A percentile compares a stretch with the other conserved stretches of the same genome.
Evolutionary conservation across 2,113 vertebrate species (phyloP).

Genomic region (Daubentonia madagascariensis): DNA sequence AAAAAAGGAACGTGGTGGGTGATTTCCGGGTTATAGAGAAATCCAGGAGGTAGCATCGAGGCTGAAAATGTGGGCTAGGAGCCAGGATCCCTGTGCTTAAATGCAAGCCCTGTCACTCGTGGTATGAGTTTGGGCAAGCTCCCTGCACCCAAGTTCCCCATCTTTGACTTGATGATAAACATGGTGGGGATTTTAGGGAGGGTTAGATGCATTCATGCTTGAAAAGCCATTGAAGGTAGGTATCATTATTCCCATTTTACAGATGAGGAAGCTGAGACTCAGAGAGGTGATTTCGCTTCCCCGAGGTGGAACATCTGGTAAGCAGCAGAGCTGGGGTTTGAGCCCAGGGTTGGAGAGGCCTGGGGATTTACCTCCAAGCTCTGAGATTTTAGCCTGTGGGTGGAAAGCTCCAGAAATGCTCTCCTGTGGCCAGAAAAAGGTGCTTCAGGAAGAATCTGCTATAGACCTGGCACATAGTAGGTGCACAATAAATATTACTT

Average conservation of each 20-base stretch:
- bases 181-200: not conserved
- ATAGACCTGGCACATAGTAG: not conserved
- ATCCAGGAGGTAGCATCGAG: not conserved
- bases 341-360: not conserved
- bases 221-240: not conserved
- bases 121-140: not conserved
- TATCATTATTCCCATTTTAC: not conserved
- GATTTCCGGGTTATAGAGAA: not conserved
- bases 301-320: not conserved
- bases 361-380: no score
- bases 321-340: not conserved
- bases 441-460: not conserved
- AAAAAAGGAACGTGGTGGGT: not conserved
- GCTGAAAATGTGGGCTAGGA: not conserved
- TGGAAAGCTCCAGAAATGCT: not conserved
- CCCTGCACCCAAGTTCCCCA: not conserved
- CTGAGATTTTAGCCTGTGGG: not conserved
- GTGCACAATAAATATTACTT: not conserved
- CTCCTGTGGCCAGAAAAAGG: not conserved
- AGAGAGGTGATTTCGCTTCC: not conserved
- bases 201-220: not conserved
- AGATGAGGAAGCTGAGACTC: not conserved
- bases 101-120: not conserved
- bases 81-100: not conserved
- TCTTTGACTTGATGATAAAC: not conserved